Evolutionary conservation across 2,888 invertebrate genomes (phyloP).

Genomic region (Cremastinae sp.): DNA sequence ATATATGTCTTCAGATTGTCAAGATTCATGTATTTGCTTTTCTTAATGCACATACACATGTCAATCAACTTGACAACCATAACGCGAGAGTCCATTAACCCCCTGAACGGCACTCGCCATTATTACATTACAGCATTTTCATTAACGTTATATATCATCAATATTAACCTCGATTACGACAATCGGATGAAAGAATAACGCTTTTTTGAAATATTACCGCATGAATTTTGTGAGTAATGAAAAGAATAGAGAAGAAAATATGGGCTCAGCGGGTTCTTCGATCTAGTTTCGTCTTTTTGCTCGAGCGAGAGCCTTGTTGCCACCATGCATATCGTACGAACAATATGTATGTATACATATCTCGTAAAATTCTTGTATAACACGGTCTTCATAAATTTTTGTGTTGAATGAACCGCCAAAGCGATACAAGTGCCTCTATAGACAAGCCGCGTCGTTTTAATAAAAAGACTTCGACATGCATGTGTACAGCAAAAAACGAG

Average conservation of each 20-base stretch:
- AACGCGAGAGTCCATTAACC: slow-evolving; percentile 11
- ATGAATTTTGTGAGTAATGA: not conserved
- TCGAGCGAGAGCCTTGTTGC: not conserved
- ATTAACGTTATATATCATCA: not conserved
- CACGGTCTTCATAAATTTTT: slow-evolving; percentile 32
- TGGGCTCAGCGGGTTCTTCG: not conserved
- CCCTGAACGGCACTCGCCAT: not conserved
- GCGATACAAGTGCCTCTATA: slow-evolving; percentile 19
- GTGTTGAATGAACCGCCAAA: slow-evolving; percentile 45
- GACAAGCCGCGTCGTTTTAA: slow-evolving; percentile 44
- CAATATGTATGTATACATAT: no score
- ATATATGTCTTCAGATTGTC: slow-evolving; percentile 1
- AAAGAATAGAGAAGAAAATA: no score
- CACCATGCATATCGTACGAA: no score
- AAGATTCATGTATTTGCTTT: slow-evolving; percentile 29
- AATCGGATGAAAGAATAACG: not conserved
- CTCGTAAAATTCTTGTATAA: slow-evolving; percentile 46
- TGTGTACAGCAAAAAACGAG: slow-evolving; percentile 44
- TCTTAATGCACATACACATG: not conserved
- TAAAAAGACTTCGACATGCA: slow-evolving; percentile 56
- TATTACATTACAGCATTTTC: slow-evolving; percentile 4
- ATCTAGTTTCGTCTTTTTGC: not conserved
- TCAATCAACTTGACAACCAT: slow-evolving; percentile 13
- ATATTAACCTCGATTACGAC: not conserved
- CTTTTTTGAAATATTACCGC: not conserved